These are phyloP conservation scores for Telmatherina bonti DNA, from an alignment of 2,797 vertebrate species.

Conservation along the genomic window DNA sequence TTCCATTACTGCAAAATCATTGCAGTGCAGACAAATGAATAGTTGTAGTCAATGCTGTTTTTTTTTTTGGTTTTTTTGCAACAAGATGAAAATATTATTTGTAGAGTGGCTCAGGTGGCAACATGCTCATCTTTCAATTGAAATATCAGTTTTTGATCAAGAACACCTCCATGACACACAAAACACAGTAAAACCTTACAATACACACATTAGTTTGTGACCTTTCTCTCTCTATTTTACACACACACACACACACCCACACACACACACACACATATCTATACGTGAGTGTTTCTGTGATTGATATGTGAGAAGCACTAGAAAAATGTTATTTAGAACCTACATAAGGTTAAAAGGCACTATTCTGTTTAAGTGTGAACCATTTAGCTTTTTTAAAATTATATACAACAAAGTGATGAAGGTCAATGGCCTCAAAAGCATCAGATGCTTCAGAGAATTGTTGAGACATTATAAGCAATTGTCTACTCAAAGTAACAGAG, in stretches of 20 bases:
- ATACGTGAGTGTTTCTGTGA: background rate
- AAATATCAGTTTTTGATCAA: background rate
- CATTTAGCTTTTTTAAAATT: constrained; percentile 17
- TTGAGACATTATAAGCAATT: constrained; percentile 56
- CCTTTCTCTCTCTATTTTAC: no score
- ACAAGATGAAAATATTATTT: constrained; percentile 10
- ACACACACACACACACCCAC: no score
- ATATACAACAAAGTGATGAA: constrained; percentile 24
- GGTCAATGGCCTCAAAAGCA: constrained; percentile 37
- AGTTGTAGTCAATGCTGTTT: constrained; percentile 20
- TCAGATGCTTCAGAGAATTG: constrained; percentile 34
- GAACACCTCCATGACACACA: background rate
- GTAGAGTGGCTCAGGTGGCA: background rate
- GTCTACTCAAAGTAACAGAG: constrained; percentile 51
- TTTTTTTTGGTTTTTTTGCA: no score
- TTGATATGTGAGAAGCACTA: background rate
- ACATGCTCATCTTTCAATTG: background rate
- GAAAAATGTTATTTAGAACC: background rate
- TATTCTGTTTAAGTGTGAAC: background rate
- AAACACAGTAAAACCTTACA: background rate
- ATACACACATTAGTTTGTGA: background rate
- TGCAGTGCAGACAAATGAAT: constrained; percentile 29
- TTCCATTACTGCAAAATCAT: constrained; percentile 36
- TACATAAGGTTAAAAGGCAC: background rate
- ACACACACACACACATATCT: no score